Percentiles rank a stretch among this genome's conserved stretches.
Conservation (phyloP, 37 sponge, comb jelly and placozoan genomes). For the Petrosia ficiformis region DNA sequence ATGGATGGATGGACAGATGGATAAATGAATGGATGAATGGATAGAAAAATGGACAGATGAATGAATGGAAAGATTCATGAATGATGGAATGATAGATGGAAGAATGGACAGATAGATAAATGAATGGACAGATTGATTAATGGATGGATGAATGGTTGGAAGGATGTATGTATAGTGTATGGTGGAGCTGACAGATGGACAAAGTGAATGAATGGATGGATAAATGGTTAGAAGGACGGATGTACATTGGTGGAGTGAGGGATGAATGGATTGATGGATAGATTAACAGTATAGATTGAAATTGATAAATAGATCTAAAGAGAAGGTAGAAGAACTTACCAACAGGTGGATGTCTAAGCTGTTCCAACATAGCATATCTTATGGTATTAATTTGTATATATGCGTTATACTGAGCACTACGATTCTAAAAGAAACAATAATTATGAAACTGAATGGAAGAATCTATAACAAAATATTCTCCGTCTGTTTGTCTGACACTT, state of each 20-base stretch:
- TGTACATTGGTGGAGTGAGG: background rate
- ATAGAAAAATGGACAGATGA: background rate
- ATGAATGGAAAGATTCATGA: too few relatives aligned
- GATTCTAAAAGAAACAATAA: conserved; percentile 33
- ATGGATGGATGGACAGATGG: too few relatives aligned
- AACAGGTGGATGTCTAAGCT: conserved; percentile 71
- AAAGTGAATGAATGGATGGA: too few relatives aligned
- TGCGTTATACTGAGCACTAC: conserved; percentile 69
- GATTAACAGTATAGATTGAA: too few relatives aligned
- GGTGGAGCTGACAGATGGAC: too few relatives aligned
- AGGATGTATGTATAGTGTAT: background rate
- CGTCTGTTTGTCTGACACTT: too few relatives aligned
- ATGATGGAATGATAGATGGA: too few relatives aligned
- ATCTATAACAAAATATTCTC: background rate
- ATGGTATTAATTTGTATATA: conserved; percentile 70
- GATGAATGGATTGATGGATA: background rate
- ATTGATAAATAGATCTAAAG: too few relatives aligned
- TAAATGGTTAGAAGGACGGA: too few relatives aligned
- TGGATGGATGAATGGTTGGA: too few relatives aligned
- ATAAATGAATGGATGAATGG: too few relatives aligned
- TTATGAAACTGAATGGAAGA: background rate
- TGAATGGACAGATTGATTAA: background rate
- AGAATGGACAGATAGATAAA: too few relatives aligned
- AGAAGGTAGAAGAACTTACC: conserved; percentile 40
- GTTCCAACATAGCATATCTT: conserved; percentile 83